phyloP scores from a whole-genome alignment of 2,888 invertebrate species.

The Sarcophaga rosellei region DNA sequence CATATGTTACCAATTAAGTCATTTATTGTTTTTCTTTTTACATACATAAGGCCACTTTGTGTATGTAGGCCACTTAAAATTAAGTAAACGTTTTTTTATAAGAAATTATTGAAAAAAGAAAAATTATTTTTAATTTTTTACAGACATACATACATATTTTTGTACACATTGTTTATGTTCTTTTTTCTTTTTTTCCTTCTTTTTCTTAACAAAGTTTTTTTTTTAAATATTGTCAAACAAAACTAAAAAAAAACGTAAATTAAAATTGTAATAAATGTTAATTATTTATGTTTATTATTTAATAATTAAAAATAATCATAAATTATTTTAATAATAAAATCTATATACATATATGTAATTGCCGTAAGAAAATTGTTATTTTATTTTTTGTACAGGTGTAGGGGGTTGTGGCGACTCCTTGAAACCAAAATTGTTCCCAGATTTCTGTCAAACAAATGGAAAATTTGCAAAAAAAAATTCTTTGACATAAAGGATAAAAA shows the following conservation, averaged over 20 bases:
- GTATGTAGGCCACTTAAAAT: conserved; percentile 55
- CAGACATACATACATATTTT: neutral
- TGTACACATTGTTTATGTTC: neutral
- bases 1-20: conserved; percentile 31
- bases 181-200: neutral
- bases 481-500: too few relatives aligned
- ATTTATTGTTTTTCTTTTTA: conserved; percentile 57
- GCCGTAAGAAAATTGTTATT: too few relatives aligned
- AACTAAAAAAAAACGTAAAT: neutral
- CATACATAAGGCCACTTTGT: conserved; percentile 38
- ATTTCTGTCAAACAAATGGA: too few relatives aligned
- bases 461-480: too few relatives aligned
- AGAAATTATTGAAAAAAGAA: conserved; percentile 25
- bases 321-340: neutral
- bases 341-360: neutral
- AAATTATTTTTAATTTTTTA: neutral
- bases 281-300: too few relatives aligned
- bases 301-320: too few relatives aligned
- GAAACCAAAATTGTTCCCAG: too few relatives aligned
- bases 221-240: neutral
- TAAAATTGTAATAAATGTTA: too few relatives aligned
- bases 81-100: conserved; percentile 47
- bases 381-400: too few relatives aligned
- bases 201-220: neutral
- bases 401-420: too few relatives aligned